Evolutionary conservation across 2,888 invertebrate genomes (phyloP), one percentile per base, ranked within the genome.

Genomic region (Venustoraphidia nigricollis): DNA sequence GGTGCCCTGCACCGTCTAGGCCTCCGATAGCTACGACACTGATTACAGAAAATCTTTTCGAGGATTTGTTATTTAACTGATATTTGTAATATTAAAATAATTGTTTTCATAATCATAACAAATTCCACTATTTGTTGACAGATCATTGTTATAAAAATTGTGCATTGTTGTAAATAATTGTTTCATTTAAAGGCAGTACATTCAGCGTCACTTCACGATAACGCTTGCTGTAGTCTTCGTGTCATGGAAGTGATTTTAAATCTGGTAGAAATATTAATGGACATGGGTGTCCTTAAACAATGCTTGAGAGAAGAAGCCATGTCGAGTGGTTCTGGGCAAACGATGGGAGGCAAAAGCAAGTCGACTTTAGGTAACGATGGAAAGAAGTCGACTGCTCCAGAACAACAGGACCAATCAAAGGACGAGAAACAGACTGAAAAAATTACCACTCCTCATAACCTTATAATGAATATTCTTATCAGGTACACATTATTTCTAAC

Each of bases 191-290:
- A 92, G 81, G 93, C 91, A 8, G 80, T 93, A 1, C 91, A 92
- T 62, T 81, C 84, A 49, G 83, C 92, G 9, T 82, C 90, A 1
- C 77, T 90, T 54, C 79, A 92, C 62, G 93, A 95, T 60, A 81
- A 79, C 52, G 78, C 80, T 51, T 81, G 83, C 58, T 88, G 89
- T 58, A 90, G 91, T 0, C 70, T 92, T 17, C 76, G 94, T 27
- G 89, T 97, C 3, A 85, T 94, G 65, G 95, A 96, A 66, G 87
- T 90, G 2, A 86, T 95, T 59, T 68, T 98, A 13, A 95, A 94
- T 64, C 74, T 97, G 47, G 79, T 95, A 6, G 95, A 96, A 61
- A 77, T 93, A 0, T 67, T 98, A 2, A 78, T 97, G 68, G 92
- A 95, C 59, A 81, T 95, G 65, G 91, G 90, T 1, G 83, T 93